Conservation (phyloP, 2,888 invertebrate species). For the Spialia ferax region DNA sequence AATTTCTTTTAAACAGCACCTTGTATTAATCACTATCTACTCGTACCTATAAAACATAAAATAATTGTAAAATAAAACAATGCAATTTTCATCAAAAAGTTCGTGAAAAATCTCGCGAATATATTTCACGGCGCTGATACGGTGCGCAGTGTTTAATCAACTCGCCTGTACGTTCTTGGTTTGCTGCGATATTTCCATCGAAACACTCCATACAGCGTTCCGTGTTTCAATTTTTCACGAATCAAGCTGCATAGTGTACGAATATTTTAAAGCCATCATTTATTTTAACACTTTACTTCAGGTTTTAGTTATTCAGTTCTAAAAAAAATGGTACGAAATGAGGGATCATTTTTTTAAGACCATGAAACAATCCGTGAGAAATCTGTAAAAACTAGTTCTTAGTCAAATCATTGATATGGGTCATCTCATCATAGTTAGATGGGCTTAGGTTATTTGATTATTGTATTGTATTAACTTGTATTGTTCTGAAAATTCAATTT, state of each 20-base stretch:
- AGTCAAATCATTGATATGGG: no score
- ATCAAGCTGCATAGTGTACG: neutral
- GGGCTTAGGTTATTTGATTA: no score
- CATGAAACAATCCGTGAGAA: no score
- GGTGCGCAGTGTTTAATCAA: conserved; percentile 36
- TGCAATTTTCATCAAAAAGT: conserved; percentile 5
- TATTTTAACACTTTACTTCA: neutral
- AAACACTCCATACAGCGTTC: conserved; percentile 18
- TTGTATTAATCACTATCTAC: no score
- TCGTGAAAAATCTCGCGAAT: conserved; percentile 27
- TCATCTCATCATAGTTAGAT: no score
- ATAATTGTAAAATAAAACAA: neutral
- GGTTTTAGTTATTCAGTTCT: neutral
- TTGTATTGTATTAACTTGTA: no score
- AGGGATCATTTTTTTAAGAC: no score
- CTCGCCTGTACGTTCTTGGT: conserved; percentile 31
- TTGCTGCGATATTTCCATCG: conserved; percentile 30
- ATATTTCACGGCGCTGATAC: conserved; percentile 31
- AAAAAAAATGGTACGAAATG: no score
- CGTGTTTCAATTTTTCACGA: conserved; percentile 25
- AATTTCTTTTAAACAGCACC: no score
- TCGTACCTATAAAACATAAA: no score
- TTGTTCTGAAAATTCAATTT: no score
- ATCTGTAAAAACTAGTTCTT: no score
- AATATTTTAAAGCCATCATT: conserved; percentile 2